phyloP scores from a whole-genome alignment of 2,113 vertebrate genomes.

The Gobio gobio region DNA sequence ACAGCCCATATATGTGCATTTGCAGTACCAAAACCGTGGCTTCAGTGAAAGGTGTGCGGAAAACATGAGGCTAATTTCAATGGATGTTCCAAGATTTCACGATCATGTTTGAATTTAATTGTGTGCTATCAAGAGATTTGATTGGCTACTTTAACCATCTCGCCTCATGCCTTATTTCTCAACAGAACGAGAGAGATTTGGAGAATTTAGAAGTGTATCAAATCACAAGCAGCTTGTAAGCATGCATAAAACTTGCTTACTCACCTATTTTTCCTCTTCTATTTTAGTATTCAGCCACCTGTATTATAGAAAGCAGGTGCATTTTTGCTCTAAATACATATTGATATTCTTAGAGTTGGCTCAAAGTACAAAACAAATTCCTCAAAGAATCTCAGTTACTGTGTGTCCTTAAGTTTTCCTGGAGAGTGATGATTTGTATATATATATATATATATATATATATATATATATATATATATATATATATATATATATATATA shows the following conservation, averaged over 20 bases:
- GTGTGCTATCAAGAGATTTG: neutral
- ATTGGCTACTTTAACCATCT: neutral
- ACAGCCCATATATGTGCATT: constrained; percentile 2
- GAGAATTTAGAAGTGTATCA: neutral
- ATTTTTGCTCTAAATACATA: constrained; percentile 22
- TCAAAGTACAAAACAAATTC: neutral
- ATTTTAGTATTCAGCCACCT: constrained; percentile 22
- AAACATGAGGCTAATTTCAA: neutral
- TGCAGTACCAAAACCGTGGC: neutral
- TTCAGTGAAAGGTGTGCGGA: neutral
- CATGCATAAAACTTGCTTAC: neutral
- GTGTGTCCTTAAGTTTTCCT: neutral
- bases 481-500: no score
- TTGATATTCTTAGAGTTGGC: neutral
- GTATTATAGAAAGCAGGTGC: neutral
- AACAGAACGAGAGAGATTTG: neutral
- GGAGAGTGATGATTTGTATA: neutral
- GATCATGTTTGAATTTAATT: neutral
- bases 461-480: no score
- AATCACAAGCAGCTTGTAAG: constrained; percentile 4
- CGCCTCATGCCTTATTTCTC: neutral
- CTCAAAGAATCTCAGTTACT: neutral
- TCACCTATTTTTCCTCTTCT: neutral
- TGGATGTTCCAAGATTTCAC: neutral
- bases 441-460: no score